phyloP scores from a whole-genome alignment of 2,113 vertebrate genomes.

The Eulemur macaco region DNA sequence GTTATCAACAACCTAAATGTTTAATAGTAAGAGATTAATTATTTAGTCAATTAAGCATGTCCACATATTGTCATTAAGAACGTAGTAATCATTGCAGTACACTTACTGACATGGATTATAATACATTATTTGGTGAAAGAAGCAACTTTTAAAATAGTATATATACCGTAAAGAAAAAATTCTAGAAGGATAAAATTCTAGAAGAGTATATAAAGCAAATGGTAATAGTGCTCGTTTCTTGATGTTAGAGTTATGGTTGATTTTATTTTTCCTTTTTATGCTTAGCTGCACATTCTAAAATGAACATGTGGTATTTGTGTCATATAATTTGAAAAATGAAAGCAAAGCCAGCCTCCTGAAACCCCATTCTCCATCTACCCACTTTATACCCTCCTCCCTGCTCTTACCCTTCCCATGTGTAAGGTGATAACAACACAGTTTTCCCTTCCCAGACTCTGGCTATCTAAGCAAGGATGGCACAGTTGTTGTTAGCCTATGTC shows the following conservation, averaged over 20 bases:
- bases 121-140: not conserved
- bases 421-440: not conserved
- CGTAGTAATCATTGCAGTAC: not conserved
- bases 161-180: not conserved
- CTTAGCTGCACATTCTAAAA: not conserved
- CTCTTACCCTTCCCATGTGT: not conserved
- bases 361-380: not conserved
- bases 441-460: not conserved
- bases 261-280: conserved; percentile 1
- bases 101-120: not conserved
- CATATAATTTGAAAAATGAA: not conserved
- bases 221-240: not conserved
- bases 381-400: not conserved
- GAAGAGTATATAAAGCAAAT: not conserved
- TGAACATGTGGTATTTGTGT: not conserved
- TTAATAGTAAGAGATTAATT: not conserved
- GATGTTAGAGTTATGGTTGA: not conserved
- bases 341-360: not conserved
- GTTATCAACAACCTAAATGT: not conserved
- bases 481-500: not conserved
- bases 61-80: not conserved
- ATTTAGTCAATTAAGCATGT: not conserved
- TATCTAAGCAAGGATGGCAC: not conserved
- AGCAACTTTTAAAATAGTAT: not conserved
- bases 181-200: not conserved